A percentile compares a stretch with the other conserved stretches of the same genome.
Conservation (phyloP, 2,888 invertebrate species). For the Orchesella flavescens region DNA sequence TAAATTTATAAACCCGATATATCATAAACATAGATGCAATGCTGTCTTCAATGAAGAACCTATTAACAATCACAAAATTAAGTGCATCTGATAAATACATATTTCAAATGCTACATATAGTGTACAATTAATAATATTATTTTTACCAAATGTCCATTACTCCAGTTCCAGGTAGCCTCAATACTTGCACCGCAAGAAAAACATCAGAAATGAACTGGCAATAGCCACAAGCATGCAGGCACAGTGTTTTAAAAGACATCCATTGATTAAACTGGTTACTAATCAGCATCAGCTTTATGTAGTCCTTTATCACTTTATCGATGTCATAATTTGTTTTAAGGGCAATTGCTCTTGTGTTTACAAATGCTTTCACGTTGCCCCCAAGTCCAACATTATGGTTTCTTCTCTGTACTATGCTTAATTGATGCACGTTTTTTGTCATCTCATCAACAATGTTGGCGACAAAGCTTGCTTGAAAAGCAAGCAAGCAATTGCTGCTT, state of each 20-base stretch:
- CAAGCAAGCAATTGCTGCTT: conserved; percentile 17
- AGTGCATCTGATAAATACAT: no score
- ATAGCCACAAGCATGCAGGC: conserved; percentile 50
- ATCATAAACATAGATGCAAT: background rate
- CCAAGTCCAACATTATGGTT: background rate
- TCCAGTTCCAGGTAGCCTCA: conserved; percentile 45
- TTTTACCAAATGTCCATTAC: conserved; percentile 48
- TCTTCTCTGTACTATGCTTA: background rate
- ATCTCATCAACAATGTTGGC: conserved; percentile 19
- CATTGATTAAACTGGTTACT: conserved; percentile 31
- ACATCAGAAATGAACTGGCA: conserved; percentile 54
- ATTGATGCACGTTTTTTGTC: background rate
- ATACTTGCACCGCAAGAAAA: conserved; percentile 44
- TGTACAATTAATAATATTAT: background rate
- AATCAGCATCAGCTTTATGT: conserved; percentile 35
- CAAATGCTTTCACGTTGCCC: background rate
- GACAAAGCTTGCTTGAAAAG: conserved; percentile 11
- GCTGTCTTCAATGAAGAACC: conserved; percentile 4
- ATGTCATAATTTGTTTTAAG: background rate
- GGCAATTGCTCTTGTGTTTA: background rate
- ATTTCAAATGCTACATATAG: no score
- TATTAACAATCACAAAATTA: background rate
- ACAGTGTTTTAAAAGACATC: conserved; percentile 43
- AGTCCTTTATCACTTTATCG: conserved; percentile 32
- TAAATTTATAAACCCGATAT: background rate